These are phyloP conservation scores for Sardina pilchardus DNA, from an alignment of 2,113 vertebrate genomes.

Conservation along the genomic window DNA sequence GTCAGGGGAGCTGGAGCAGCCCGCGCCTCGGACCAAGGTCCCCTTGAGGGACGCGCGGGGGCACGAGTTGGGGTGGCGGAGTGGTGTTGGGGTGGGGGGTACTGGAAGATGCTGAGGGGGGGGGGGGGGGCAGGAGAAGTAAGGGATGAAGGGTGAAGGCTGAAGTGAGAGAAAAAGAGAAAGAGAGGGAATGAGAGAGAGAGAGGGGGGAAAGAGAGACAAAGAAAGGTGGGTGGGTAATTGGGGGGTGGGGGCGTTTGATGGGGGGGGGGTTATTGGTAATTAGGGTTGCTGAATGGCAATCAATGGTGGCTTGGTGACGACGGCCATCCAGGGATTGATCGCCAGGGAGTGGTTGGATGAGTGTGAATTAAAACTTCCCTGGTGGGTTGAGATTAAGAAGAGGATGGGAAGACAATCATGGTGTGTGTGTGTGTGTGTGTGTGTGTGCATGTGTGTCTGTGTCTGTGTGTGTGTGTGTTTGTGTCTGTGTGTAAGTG, in stretches of 20 bases:
- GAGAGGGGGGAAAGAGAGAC: too few species aligned
- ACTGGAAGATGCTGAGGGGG: background rate
- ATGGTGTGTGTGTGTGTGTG: background rate
- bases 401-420: background rate
- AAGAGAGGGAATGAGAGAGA: too few species aligned
- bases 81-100: too few species aligned
- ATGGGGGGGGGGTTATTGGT: background rate
- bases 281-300: slow-evolving; percentile 28
- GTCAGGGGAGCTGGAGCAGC: slow-evolving; percentile 24
- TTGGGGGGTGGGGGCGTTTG: background rate
- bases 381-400: background rate
- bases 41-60: slow-evolving; percentile 17
- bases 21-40: slow-evolving; percentile 21
- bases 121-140: background rate
- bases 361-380: slow-evolving; percentile 18
- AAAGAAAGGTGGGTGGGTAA: background rate
- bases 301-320: slow-evolving; percentile 27
- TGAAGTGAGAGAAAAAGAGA: background rate
- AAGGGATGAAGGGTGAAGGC: background rate
- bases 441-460: background rate
- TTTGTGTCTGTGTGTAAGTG: too few species aligned
- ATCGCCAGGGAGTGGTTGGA: slow-evolving; percentile 23
- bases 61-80: background rate
- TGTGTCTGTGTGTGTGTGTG: background rate
- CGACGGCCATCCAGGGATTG: slow-evolving; percentile 23